Conservation (phyloP, 2,113 vertebrate genomes). For the Larimichthys crocea region DNA sequence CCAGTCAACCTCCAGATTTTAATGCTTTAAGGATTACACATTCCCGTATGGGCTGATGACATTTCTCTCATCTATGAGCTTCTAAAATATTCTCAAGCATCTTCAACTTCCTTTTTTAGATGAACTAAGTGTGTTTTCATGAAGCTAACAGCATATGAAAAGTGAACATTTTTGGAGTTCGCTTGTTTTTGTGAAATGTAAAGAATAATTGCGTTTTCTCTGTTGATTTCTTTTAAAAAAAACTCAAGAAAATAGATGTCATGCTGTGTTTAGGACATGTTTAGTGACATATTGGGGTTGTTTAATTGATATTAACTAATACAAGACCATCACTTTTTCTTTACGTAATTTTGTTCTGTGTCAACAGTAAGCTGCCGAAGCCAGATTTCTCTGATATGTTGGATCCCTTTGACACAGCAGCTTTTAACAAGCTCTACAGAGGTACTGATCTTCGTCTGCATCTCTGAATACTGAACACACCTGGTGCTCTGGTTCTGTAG, state of each 20-base stretch:
- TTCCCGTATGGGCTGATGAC: background rate
- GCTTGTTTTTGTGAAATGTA: background rate
- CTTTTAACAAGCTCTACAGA: constrained; percentile 95
- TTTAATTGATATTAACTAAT: constrained; percentile 31
- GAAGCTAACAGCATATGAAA: constrained; percentile 34
- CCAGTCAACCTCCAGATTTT: constrained; percentile 37
- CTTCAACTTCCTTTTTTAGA: constrained; percentile 26
- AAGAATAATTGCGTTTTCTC: background rate
- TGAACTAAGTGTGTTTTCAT: constrained; percentile 42
- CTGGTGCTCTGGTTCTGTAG: background rate
- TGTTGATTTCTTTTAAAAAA: background rate
- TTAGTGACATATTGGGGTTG: background rate
- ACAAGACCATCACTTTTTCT: background rate
- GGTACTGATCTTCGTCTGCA: constrained; percentile 77
- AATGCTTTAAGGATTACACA: constrained; percentile 53
- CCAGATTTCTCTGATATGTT: constrained; percentile 91
- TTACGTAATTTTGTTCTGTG: background rate
- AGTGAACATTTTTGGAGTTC: constrained; percentile 8
- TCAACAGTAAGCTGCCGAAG: constrained; percentile 86
- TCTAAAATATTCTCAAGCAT: constrained; percentile 27
- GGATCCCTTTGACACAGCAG: constrained; percentile 94
- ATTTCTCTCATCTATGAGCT: constrained; percentile 23
- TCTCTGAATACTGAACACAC: constrained; percentile 25
- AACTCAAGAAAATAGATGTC: background rate
- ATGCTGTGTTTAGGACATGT: background rate